Evolutionary conservation across 2,797 vertebrate genomes (phyloP), one percentile per base, ranked within the genome.

Genomic region (Phyllotis vaccarum): DNA sequence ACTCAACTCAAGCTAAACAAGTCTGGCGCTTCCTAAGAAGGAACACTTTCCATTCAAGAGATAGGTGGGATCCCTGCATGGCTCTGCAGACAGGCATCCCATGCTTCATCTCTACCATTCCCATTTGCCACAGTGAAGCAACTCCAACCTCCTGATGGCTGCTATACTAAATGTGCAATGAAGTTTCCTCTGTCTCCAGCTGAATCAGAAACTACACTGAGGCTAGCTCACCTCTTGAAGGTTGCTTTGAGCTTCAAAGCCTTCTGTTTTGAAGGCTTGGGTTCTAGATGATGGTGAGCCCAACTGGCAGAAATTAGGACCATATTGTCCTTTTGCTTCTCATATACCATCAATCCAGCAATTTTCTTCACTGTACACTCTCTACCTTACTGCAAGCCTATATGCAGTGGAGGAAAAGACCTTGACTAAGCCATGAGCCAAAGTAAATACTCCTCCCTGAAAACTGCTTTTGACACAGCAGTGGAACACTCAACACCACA

Each of bases 41-140:
- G 91, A 96, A 95, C 86, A 95, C 86, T 94, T 97, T 95, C 90
- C 95, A 89, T 93, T 86, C 89, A 95, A 90, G 89, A 90, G 68
- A 82, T 37, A 96, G 76, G 74, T 94, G 19, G 13, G 89, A 86
- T 81, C 70, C 79, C 52, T 60, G 52, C 0, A 1, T 34, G 46
- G 34, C 72, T 75, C 92, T 79, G 90, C 79, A n/a, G 60, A 86
- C 43, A 43, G 29, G 52, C 37, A 60, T 54, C 31, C 46, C 34
- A 24, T 6, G 90, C 60, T 43, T 54, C 19, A 6, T n/a, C 46
- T 81, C 49, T 27, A 80, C 29, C 37, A 58, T 10, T 86, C 70
- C 49, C 56, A 66, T 22, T 60, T 5, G 19, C 17, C 14, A 37
- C 11, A 13, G 27, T 19, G 64, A 86, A 76, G 37, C 87, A 86